Evolutionary conservation across 2,113 vertebrate genomes (phyloP).

Genomic region (Tylochromis polylepis): DNA sequence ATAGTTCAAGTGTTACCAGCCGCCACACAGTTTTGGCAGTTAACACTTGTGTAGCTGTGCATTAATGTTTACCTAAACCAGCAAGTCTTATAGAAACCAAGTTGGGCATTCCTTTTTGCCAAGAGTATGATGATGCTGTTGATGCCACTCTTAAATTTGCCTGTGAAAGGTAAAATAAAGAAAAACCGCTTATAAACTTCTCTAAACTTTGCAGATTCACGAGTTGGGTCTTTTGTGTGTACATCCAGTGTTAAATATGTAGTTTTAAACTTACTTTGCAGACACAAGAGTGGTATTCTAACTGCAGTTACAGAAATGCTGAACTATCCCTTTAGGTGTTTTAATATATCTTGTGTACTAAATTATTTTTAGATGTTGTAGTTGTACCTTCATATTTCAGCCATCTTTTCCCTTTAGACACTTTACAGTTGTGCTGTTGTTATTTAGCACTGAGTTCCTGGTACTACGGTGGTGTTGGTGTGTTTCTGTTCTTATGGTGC

Average conservation of each 20-base stretch:
- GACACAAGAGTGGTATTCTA: not conserved
- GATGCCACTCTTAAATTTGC: not conserved
- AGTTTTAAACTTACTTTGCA: accelerated
- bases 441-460: not conserved
- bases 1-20: not conserved
- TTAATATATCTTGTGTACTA: not conserved
- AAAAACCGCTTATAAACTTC: accelerated
- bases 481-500: not conserved
- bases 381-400: not conserved
- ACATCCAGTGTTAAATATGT: not conserved
- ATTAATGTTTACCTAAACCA: not conserved
- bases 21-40: accelerated
- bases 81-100: not conserved
- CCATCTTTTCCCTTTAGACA: not conserved
- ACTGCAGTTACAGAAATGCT: not conserved
- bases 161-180: not conserved
- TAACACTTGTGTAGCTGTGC: not conserved
- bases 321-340: not conserved
- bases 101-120: not conserved
- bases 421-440: not conserved
- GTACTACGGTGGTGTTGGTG: not conserved
- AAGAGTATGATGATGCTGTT: not conserved
- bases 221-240: not conserved
- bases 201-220: not conserved
- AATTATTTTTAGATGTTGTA: not conserved